phyloP scores from a whole-genome alignment of 2,113 vertebrate species.

The Eptatretus burgeri region DNA sequence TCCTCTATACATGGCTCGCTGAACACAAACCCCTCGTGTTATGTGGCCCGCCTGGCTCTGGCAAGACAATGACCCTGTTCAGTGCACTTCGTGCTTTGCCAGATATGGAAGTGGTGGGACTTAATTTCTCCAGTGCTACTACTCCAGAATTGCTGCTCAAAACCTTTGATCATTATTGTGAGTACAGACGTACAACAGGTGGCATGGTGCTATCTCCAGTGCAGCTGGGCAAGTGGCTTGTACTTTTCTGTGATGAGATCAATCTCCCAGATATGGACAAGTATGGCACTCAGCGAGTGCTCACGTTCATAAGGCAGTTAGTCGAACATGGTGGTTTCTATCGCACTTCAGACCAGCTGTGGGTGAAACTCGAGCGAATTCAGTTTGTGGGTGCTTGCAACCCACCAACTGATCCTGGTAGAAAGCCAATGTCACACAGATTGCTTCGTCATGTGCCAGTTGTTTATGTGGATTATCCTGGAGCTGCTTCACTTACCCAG shows the following conservation, averaged over 20 bases:
- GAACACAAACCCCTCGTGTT: slow-evolving; percentile 3
- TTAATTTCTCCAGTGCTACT: slow-evolving; percentile 1
- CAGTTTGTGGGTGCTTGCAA: slow-evolving; percentile 6
- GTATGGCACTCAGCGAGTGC: slow-evolving; percentile 6
- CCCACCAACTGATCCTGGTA: slow-evolving; percentile 3
- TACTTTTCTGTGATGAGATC: slow-evolving; percentile 1
- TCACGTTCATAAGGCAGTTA: slow-evolving; percentile 1
- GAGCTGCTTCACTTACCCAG: neutral
- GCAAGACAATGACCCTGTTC: slow-evolving; percentile 6
- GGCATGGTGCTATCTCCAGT: slow-evolving; percentile 5
- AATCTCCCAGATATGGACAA: slow-evolving; percentile 4
- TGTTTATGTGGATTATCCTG: slow-evolving; percentile 2
- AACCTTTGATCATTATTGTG: slow-evolving; percentile 1
- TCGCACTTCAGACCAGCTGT: neutral
- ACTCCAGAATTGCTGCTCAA: slow-evolving; percentile 2
- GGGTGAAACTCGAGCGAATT: slow-evolving; percentile 4
- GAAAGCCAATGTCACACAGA: slow-evolving; percentile 2
- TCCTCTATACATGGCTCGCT: slow-evolving; percentile 1
- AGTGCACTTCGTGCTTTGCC: slow-evolving; percentile 1
- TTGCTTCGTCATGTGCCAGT: slow-evolving; percentile 4
- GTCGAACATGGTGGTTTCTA: slow-evolving; percentile 2
- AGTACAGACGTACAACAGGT: slow-evolving; percentile 1
- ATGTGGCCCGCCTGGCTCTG: slow-evolving; percentile 1
- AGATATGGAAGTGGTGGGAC: slow-evolving; percentile 3
- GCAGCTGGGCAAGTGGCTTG: slow-evolving; percentile 6